Base-by-base conservation (phyloP, 2,797 vertebrate species). In the Sus cebifrons region DNA sequence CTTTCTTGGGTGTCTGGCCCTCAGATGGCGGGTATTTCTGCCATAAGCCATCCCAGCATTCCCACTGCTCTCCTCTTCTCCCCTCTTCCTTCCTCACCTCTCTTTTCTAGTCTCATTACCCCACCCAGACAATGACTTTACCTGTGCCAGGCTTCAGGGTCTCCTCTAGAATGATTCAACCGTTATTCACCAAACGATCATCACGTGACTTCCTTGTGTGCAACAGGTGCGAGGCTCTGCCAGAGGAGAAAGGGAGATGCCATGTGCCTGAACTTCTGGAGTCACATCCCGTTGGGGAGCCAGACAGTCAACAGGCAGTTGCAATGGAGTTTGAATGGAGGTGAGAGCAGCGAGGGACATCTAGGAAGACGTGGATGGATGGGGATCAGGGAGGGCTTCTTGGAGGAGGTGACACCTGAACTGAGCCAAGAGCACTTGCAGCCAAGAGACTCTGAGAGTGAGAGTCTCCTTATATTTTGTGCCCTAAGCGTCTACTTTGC, bases 181-280 rank as follows among this genome's bases (percentile, higher is more conserved):
- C 21, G 44, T 56, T 40, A 74, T 21, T 36, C 18, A 67, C 52
- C 2, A 9, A 40, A 49, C 4, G 18, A 14, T 36, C 58, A 23
- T 0, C 4, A 17, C 25, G 32, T 17, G 13, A 52, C 52, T 68
- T 85, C 40, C 84, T 52, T 64, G 14, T 17, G 23, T 68, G 75
- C n/a, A 52, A 58, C 52, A 21, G 71, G 49, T 9, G 23, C 16
- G 44, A 96, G 60, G 54, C 58, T 87, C 18, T 49, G 20, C 17
- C 27, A 25, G 20, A 36, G 17, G 64, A 68, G 44, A 54, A 68
- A 40, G 36, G 65, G 23, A 10, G 29, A 79, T 11, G 44, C 21
- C 13, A 13, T 14, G 25, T 0, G 14, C 21, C 11, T 4, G 2
- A 8, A 11, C 0, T 56, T 62, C 6, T 4, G 64, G 32, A 81